A percentile compares a stretch with the other conserved stretches of the same genome.
These are phyloP conservation scores for Ammospiza nelsoni DNA, from an alignment of 2,113 vertebrate species.

Conservation along the genomic window DNA sequence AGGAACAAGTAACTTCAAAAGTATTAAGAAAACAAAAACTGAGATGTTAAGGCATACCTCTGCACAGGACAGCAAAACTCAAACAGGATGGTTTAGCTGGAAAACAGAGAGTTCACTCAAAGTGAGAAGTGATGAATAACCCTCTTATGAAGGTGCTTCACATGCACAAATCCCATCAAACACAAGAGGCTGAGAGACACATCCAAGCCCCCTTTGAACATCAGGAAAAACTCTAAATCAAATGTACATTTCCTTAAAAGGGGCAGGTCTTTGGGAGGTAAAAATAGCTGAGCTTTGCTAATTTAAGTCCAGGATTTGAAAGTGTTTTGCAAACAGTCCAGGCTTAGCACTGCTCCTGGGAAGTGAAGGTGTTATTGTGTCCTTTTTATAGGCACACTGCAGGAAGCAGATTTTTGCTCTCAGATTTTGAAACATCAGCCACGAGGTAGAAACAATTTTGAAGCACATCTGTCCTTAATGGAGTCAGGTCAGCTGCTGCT, in stretches of 20 bases:
- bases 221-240: neutral
- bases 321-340: neutral
- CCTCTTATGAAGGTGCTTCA: neutral
- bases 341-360: neutral
- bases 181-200: neutral
- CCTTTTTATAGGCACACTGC: neutral
- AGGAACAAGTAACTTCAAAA: constrained; percentile 49
- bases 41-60: constrained; percentile 1
- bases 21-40: constrained; percentile 48
- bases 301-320: neutral
- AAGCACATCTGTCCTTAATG: neutral
- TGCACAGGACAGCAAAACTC: constrained; percentile 12
- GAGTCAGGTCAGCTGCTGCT: neutral
- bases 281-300: constrained; percentile 13
- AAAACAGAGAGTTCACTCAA: neutral
- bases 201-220: neutral
- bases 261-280: neutral
- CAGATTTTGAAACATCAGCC: neutral
- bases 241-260: neutral
- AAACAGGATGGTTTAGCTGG: constrained; percentile 1
- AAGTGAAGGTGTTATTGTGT: neutral
- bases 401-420: neutral
- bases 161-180: neutral
- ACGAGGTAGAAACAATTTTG: neutral
- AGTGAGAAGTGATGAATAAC: constrained; percentile 15